A percentile compares a stretch with the other conserved stretches of the same genome.
These are phyloP conservation scores for Ginglymostoma cirratum DNA, from an alignment of 2,113 vertebrate genomes.

Conservation along the genomic window DNA sequence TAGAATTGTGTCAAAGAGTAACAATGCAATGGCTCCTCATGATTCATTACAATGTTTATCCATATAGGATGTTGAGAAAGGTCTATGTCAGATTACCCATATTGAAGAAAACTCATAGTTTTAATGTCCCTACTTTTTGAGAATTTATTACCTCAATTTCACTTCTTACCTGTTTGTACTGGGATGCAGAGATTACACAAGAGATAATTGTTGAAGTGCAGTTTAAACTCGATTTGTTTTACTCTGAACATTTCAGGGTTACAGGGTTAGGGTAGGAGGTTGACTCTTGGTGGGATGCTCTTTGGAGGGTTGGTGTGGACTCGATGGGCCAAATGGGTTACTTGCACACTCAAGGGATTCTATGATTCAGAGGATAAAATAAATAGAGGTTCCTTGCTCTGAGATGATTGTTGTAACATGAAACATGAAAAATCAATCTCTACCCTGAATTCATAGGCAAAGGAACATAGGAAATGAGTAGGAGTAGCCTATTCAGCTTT, in stretches of 20 bases:
- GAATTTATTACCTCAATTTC: background rate
- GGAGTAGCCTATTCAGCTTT: no score
- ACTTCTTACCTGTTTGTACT: background rate
- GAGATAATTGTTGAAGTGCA: background rate
- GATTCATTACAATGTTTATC: conserved; percentile 18
- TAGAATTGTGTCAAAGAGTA: no score
- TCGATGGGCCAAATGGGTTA: no score
- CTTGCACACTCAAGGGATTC: no score
- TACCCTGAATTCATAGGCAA: background rate
- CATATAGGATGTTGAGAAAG: background rate
- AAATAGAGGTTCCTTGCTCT: background rate
- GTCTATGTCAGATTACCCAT: background rate
- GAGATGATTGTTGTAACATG: background rate
- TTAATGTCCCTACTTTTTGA: background rate
- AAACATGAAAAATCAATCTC: background rate
- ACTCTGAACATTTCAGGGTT: background rate
- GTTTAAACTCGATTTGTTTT: background rate
- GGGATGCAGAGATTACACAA: background rate
- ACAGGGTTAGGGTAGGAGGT: no score
- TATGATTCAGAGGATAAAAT: background rate
- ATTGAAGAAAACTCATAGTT: conserved; percentile 1
- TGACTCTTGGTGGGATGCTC: no score
- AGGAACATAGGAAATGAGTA: no score
- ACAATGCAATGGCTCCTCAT: background rate
- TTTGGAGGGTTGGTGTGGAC: no score